Conservation (phyloP, 2,797 vertebrate genomes). For the Epinephelus malabaricus region DNA sequence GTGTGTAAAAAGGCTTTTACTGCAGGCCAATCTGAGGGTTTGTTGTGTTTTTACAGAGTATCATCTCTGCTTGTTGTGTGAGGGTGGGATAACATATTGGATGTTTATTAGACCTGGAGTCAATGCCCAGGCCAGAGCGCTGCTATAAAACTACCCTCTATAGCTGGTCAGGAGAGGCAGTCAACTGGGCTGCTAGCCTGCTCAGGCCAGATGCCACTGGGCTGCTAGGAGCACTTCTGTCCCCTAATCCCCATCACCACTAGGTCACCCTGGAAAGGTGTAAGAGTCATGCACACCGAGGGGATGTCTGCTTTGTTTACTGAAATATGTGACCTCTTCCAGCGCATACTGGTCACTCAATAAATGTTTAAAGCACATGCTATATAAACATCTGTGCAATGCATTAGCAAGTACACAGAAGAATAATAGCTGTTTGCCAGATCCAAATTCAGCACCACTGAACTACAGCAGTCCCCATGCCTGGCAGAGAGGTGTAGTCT, state of each 20-base stretch:
- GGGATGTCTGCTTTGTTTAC: slow-evolving; percentile 56
- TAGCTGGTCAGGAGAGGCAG: slow-evolving; percentile 72
- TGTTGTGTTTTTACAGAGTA: slow-evolving; percentile 83
- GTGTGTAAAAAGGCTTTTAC: slow-evolving; percentile 83
- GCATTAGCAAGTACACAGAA: slow-evolving; percentile 17
- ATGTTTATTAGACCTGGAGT: slow-evolving; percentile 84
- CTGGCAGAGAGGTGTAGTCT: slow-evolving; percentile 31
- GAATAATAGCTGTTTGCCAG: slow-evolving; percentile 26
- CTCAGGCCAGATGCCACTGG: slow-evolving; percentile 82
- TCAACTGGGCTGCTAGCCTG: slow-evolving; percentile 71
- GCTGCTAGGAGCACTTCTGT: slow-evolving; percentile 65
- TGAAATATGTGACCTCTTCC: slow-evolving; percentile 51
- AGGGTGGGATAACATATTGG: slow-evolving; percentile 80
- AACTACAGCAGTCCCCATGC: slow-evolving; percentile 22
- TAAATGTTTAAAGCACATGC: slow-evolving; percentile 20
- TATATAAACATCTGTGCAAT: slow-evolving; percentile 33
- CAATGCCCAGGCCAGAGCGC: slow-evolving; percentile 76
- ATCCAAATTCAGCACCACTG: slow-evolving; percentile 26
- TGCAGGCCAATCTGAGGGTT: slow-evolving; percentile 66
- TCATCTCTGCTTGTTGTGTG: slow-evolving; percentile 75
- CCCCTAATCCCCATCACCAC: slow-evolving; percentile 64
- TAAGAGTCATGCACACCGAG: slow-evolving; percentile 52
- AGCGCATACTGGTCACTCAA: slow-evolving; percentile 17
- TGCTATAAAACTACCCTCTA: slow-evolving; percentile 79
- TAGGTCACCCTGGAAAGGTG: slow-evolving; percentile 65